phyloP scores from a whole-genome alignment of 1,140 invertebrate species.

The Drosophila willistoni region DNA sequence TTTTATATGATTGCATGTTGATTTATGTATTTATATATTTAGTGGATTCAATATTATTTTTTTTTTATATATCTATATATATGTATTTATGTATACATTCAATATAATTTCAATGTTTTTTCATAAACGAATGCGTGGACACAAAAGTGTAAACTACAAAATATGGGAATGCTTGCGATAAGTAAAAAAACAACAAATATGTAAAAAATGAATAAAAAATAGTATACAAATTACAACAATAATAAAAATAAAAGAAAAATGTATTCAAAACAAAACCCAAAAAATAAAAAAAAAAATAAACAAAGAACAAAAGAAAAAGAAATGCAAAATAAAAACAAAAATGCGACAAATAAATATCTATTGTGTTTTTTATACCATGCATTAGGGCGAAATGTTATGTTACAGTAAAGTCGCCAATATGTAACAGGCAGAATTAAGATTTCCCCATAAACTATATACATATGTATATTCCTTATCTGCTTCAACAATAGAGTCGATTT shows the following conservation, averaged over 20 bases:
- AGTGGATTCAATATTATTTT: constrained; percentile 9
- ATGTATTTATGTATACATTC: constrained; percentile 1
- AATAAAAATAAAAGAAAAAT: background rate
- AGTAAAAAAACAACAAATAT: background rate
- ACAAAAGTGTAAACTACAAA: background rate
- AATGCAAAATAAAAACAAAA: constrained; percentile 1
- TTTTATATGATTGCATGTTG: constrained; percentile 14
- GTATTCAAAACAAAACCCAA: constrained; percentile 1
- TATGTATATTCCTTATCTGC: too few relatives aligned
- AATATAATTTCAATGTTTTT: constrained; percentile 8
- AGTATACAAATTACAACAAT: constrained; percentile 5
- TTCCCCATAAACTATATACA: too few relatives aligned
- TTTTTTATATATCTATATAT: constrained; percentile 5
- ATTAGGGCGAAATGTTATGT: too few relatives aligned
- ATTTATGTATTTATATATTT: constrained; percentile 23
- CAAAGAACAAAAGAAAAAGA: background rate
- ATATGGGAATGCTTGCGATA: constrained; percentile 16
- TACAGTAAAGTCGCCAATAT: too few relatives aligned
- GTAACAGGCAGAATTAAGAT: too few relatives aligned
- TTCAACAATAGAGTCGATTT: too few relatives aligned
- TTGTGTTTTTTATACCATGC: too few relatives aligned
- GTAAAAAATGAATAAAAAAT: constrained; percentile 8
- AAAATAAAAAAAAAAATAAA: background rate
- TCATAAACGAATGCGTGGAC: constrained; percentile 9
- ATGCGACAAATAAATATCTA: background rate